These are phyloP conservation scores for Esox masquinongy DNA, from an alignment of 2,797 vertebrate species.

Conservation along the genomic window DNA sequence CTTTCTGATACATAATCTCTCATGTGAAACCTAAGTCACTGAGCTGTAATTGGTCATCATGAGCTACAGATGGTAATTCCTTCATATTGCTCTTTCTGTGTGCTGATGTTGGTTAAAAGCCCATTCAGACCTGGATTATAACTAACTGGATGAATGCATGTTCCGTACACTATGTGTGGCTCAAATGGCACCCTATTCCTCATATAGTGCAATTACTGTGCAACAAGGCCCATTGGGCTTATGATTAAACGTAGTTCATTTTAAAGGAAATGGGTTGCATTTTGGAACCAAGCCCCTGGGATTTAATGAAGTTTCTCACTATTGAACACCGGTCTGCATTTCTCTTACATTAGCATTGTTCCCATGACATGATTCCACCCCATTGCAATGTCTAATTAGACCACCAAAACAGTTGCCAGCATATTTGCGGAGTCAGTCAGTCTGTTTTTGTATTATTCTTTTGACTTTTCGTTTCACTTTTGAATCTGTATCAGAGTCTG, in stretches of 20 bases:
- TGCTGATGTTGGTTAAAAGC: constrained; percentile 25
- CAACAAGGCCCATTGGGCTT: no score
- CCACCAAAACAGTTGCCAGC: constrained; percentile 2
- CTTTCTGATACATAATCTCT: not conserved
- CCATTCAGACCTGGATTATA: constrained; percentile 21
- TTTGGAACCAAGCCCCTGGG: no score
- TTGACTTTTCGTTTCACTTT: not conserved
- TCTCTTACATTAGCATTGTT: constrained; percentile 32
- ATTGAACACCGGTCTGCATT: not conserved
- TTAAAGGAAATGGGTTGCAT: not conserved
- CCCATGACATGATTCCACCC: constrained; percentile 17
- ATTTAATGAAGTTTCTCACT: constrained; percentile 19
- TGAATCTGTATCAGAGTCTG: not conserved
- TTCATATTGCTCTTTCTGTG: constrained; percentile 1
- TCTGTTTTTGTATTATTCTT: not conserved
- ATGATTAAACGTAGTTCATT: not conserved
- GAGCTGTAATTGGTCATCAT: constrained; percentile 7
- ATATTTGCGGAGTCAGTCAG: not conserved
- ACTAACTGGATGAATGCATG: constrained; percentile 26
- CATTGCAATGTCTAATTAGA: constrained; percentile 21
- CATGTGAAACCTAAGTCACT: not conserved
- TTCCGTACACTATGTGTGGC: not conserved
- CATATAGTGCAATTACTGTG: not conserved
- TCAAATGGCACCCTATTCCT: not conserved
- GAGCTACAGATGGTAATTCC: constrained; percentile 13